These are phyloP conservation scores for Calameuta pallipes DNA, from an alignment of 2,888 invertebrate genomes.

Conservation along the genomic window DNA sequence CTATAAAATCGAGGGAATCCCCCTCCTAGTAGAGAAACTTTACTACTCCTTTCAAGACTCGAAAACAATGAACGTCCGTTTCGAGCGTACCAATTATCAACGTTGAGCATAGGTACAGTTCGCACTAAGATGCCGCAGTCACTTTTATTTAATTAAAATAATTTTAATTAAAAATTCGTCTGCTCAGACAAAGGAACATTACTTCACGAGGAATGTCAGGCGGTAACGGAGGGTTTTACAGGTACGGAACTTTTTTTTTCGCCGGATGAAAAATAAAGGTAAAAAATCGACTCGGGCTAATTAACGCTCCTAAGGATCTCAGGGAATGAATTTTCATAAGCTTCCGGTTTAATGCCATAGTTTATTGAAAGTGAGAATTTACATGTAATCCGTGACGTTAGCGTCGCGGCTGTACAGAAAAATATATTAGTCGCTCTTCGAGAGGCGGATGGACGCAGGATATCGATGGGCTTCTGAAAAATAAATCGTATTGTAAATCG, in stretches of 20 bases:
- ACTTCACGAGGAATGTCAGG: background rate
- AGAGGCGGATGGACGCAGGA: background rate
- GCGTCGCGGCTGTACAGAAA: background rate
- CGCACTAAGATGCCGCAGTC: background rate
- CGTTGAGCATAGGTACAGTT: background rate
- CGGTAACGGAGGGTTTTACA: background rate
- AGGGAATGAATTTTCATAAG: background rate
- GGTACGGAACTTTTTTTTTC: background rate
- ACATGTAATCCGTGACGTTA: background rate
- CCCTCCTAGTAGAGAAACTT: background rate
- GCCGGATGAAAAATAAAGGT: background rate
- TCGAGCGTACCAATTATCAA: background rate
- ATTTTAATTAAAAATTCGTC: background rate
- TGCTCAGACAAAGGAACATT: background rate
- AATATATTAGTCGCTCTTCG: background rate
- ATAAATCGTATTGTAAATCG: background rate
- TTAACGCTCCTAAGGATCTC: background rate
- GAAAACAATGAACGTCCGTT: background rate
- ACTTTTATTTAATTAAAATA: background rate
- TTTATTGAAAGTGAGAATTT: background rate
- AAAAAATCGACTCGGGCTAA: conserved; percentile 2
- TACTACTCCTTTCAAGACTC: background rate
- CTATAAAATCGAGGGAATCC: background rate
- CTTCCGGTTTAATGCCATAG: background rate
- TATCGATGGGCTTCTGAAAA: background rate